These are phyloP conservation scores for Pyxicephalus adspersus DNA, from an alignment of 2,113 vertebrate genomes.

Conservation along the genomic window DNA sequence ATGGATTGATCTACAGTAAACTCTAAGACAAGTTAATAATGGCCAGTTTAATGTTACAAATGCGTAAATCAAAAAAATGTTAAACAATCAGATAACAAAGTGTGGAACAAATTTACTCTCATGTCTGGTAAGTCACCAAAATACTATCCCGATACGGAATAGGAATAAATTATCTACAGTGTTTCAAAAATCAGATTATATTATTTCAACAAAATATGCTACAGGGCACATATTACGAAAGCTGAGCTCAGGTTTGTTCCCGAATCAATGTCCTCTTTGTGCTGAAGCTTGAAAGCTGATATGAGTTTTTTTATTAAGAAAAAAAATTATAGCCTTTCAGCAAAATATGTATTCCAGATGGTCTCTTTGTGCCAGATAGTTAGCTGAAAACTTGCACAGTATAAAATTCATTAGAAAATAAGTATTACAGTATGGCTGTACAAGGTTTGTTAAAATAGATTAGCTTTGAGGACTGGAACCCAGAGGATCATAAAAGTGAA, in stretches of 20 bases:
- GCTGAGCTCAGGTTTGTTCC: constrained; percentile 57
- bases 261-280: constrained; percentile 55
- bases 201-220: constrained; percentile 52
- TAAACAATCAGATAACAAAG: constrained; percentile 35
- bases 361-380: constrained; percentile 45
- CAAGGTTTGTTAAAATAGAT: neutral
- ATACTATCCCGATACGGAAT: constrained; percentile 36
- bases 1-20: constrained; percentile 20
- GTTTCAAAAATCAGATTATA: constrained; percentile 53
- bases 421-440: constrained; percentile 1
- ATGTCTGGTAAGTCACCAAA: constrained; percentile 25
- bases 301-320: constrained; percentile 42
- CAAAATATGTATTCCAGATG: constrained; percentile 56
- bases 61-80: constrained; percentile 25
- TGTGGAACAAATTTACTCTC: constrained; percentile 24
- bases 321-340: constrained; percentile 52
- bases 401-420: constrained; percentile 44
- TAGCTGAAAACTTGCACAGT: constrained; percentile 21
- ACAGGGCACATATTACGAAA: constrained; percentile 53
- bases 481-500: too few relatives aligned
- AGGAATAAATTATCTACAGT: constrained; percentile 45
- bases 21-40: neutral
- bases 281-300: constrained; percentile 55
- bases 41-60: neutral
- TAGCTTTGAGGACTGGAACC: too few relatives aligned